phyloP scores from a whole-genome alignment of 2,888 invertebrate genomes.

The Gisinianus flammeolus region DNA sequence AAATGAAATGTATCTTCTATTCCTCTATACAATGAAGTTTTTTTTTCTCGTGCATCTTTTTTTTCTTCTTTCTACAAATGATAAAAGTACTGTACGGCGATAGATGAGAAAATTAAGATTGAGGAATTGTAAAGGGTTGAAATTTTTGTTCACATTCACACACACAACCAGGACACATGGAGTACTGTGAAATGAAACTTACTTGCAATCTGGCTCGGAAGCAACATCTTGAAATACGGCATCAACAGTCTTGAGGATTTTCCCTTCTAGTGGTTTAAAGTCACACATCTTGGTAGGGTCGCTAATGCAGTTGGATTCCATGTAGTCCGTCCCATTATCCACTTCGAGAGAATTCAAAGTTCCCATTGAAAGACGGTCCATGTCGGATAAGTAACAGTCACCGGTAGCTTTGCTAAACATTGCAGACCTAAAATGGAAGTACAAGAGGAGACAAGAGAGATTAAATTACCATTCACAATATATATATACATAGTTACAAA shows the following conservation, averaged over 20 bases:
- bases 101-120: no score
- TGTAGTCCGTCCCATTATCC: constrained; percentile 72
- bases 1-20: no score
- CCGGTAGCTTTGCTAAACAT: constrained; percentile 86
- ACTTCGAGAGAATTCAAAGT: constrained; percentile 76
- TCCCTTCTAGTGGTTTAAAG: constrained; percentile 77
- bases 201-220: constrained; percentile 58
- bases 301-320: constrained; percentile 92
- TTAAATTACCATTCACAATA: constrained; percentile 26
- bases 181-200: constrained; percentile 37
- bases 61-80: no score
- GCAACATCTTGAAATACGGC: constrained; percentile 70
- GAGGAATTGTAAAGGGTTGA: no score
- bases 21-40: no score
- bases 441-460: constrained; percentile 22
- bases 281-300: constrained; percentile 94
- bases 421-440: constrained; percentile 73
- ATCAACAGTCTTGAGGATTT: constrained; percentile 91
- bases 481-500: constrained; percentile 10
- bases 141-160: background rate
- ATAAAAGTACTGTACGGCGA: background rate
- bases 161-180: background rate
- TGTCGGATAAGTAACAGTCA: constrained; percentile 85
- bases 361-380: constrained; percentile 88
- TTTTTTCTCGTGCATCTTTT: no score